Percentiles rank a stretch among this genome's conserved stretches.
Evolutionary conservation across 2,797 vertebrate species (phyloP).

Genomic region (Coreius guichenoti): DNA sequence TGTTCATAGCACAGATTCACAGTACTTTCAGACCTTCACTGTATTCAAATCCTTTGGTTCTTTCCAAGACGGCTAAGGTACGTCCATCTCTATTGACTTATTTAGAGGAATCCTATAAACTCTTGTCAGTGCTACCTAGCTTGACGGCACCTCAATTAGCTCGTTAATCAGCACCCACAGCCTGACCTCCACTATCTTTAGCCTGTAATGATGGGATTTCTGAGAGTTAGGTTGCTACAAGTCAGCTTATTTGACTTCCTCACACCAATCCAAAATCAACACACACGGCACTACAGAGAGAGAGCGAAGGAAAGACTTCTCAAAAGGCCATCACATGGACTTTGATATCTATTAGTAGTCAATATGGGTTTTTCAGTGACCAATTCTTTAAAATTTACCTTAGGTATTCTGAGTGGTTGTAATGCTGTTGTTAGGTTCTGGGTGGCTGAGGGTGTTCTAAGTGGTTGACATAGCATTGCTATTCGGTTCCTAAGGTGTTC

Average conservation of each 20-base stretch:
- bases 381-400: neutral
- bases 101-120: slow-evolving; percentile 19
- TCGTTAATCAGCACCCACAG: slow-evolving; percentile 45
- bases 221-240: neutral
- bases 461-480: neutral
- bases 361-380: neutral
- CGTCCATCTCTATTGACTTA: slow-evolving; percentile 27
- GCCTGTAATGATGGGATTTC: slow-evolving; percentile 35
- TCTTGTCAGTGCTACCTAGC: slow-evolving; percentile 7
- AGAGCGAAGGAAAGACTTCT: neutral
- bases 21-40: neutral
- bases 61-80: neutral
- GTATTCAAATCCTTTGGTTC: neutral
- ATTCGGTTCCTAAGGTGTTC: neutral
- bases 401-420: neutral
- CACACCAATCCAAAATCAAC: slow-evolving; percentile 9
- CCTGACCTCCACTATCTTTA: slow-evolving; percentile 29
- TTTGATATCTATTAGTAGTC: neutral
- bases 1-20: neutral
- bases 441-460: neutral
- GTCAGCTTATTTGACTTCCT: slow-evolving; percentile 29
- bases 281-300: neutral
- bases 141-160: slow-evolving; percentile 27
- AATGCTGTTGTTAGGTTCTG: neutral
- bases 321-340: neutral